Evolutionary conservation across 1,140 invertebrate species (phyloP), one percentile per base, ranked within the genome.

Genomic region (Drosophila nebulosa): DNA sequence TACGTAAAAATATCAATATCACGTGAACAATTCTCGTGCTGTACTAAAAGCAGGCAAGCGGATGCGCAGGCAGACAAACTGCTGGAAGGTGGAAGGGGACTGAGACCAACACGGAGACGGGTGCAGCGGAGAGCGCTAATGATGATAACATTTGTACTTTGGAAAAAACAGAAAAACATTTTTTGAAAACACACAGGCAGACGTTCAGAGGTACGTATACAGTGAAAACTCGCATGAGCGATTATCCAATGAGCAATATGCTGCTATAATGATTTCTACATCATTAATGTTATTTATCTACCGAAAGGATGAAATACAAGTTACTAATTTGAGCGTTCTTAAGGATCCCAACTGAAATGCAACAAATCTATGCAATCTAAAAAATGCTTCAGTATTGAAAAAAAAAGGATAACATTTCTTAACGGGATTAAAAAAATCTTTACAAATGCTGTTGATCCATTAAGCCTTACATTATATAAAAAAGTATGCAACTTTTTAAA

Each of bases 1-100:
- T 10, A 21, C 16, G 39, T 46, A 9, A 46, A 46, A 46, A 46
- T 46, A 46, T 46, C 39, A 46, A 46, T 46, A 84, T 83, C 79
- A 83, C 79, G 76, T 83, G 80, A 84, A 79, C 64, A 57, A 39
- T 50, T 72, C 79, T 60, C 79, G 69, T 84, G 71, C 55, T 55
- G 30, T 42, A 42, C 39, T 16, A 42, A 42, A 42, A 42, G 9
- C 52, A 55, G 52, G 52, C 52, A 55, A 55, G 26, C 64, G 52
- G 57, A 62, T 73, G 56, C 53, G 55, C 65, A 74, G 79, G 74
- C 79, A 81, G 67, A 63, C 63, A 50, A 61, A 18, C 21, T 21
- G 50, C 4, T 24, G 16, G 46, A 50, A 57, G 65, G 55, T 51
- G 46, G 39, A 21, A 46, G 39, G 39, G 39, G 52, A 24, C 46